Conservation (phyloP, 2,797 vertebrate genomes). For the Brotula barbata region DNA sequence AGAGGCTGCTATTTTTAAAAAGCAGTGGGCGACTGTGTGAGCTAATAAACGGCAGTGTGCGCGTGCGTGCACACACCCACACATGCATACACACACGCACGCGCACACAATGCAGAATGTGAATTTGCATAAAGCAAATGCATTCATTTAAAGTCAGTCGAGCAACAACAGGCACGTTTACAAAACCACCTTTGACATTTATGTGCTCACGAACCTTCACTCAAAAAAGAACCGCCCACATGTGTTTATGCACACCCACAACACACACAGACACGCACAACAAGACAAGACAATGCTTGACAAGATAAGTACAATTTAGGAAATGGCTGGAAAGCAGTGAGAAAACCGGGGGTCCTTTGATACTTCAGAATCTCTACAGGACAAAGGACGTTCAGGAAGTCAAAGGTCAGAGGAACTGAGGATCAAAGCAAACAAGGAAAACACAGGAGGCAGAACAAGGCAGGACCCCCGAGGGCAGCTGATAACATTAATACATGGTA, state of each 20-base stretch:
- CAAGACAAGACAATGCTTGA: slow-evolving; percentile 1
- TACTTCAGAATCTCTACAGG: no score
- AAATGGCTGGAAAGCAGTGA: no score
- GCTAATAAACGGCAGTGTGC: slow-evolving; percentile 76
- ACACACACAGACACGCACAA: background rate
- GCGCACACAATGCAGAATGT: background rate
- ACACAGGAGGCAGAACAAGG: no score
- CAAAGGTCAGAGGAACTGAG: no score
- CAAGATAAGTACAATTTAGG: slow-evolving; percentile 36
- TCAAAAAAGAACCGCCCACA: slow-evolving; percentile 36
- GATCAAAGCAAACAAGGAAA: no score
- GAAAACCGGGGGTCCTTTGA: no score
- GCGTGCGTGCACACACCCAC: slow-evolving; percentile 53
- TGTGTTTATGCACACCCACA: slow-evolving; percentile 7
- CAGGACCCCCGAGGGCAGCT: no score
- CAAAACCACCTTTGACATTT: slow-evolving; percentile 30
- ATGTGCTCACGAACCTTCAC: slow-evolving; percentile 32
- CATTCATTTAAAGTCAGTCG: slow-evolving; percentile 34
- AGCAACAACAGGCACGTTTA: slow-evolving; percentile 26
- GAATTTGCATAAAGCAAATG: slow-evolving; percentile 44
- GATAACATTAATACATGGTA: no score
- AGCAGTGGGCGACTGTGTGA: slow-evolving; percentile 76
- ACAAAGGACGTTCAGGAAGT: no score
- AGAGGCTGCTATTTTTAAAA: slow-evolving; percentile 81
- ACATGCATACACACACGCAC: slow-evolving; percentile 5